Base-by-base conservation (phyloP, 2,797 vertebrate genomes). In the Limnodromus scolopaceus region DNA sequence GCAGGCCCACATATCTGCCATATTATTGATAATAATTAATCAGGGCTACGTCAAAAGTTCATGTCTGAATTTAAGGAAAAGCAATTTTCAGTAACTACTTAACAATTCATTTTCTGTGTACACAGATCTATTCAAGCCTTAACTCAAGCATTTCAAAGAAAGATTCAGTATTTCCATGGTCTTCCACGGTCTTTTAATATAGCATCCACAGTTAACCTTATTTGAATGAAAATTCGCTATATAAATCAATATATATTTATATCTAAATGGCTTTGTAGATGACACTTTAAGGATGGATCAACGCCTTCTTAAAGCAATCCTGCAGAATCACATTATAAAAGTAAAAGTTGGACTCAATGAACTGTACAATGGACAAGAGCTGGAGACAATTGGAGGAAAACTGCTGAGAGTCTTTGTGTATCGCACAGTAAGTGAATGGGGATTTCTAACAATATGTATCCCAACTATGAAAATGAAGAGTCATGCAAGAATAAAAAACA, bases 281-380 rank as follows among this genome's bases (percentile, higher is more conserved):
- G 99, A 99, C 24, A 98, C 99, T 27, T 97, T 99, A 98, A 96
- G 96, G 58, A 98, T 99, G 98, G 99, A 99, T 95, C 99, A 99
- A 89, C 98, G 98, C 2, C 25, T 98, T 66, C 98, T 99, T 51
- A 99, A 65, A 96, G 85, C 98, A 15, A 99, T 99, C 94, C 97
- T 99, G 80, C 98, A 99, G 97, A 99, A 98, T 97, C 99, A 99
- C 93, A 98, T 99, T 85, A 89, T 99, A 96, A 99, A 99, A 97
- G 97, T 96, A 22, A 99, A 99, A 97, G 54, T 99, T 80, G 97
- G 98, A 14, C 98, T 99, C 60, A 99, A 98, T 81, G 97, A 99
- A 86, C 95, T 99, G 79, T 99, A 99, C 98, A 99, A 99, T 39
- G 99, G 99, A 72, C 99, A 99, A 94, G 97, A 90, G 12, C 98